A percentile compares a stretch with the other conserved stretches of the same genome.
phyloP scores from a whole-genome alignment of 2,113 vertebrate species.

The Rana temporaria region DNA sequence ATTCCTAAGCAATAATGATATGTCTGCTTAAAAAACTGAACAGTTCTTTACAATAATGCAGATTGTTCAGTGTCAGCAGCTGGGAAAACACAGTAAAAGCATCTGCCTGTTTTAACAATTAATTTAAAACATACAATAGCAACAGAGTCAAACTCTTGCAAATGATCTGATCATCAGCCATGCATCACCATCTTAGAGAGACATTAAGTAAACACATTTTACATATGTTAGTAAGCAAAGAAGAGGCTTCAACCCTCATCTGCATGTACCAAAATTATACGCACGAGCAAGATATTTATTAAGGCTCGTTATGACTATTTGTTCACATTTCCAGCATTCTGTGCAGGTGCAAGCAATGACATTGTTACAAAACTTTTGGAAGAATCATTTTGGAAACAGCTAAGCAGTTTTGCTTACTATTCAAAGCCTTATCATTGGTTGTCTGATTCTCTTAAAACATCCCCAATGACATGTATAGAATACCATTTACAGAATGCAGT shows the following conservation, averaged over 20 bases:
- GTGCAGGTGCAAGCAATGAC: conserved; percentile 34
- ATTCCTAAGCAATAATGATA: conserved; percentile 38
- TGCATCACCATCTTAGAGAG: conserved; percentile 30
- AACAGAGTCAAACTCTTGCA: conserved; percentile 48
- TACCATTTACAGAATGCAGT: no score
- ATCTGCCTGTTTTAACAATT: conserved; percentile 54
- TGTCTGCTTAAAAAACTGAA: conserved; percentile 35
- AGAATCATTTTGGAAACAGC: no score
- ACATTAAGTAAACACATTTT: conserved; percentile 47
- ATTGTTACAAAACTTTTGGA: background rate
- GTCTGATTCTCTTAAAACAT: no score
- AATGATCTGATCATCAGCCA: conserved; percentile 54
- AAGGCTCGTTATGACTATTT: conserved; percentile 50
- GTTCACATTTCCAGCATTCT: conserved; percentile 36
- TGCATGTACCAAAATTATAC: conserved; percentile 51
- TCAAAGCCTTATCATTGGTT: no score
- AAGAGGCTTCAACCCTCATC: conserved; percentile 46
- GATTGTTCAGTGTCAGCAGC: conserved; percentile 50
- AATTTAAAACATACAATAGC: conserved; percentile 54
- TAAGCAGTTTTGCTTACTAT: no score
- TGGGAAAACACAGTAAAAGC: conserved; percentile 51
- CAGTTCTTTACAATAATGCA: conserved; percentile 43
- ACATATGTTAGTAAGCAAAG: conserved; percentile 29
- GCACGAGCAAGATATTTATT: conserved; percentile 51
- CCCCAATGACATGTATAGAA: no score